A percentile compares a stretch with the other conserved stretches of the same genome.
Conservation (phyloP, 1,140 invertebrate species). For the Eciton burchellii region DNA sequence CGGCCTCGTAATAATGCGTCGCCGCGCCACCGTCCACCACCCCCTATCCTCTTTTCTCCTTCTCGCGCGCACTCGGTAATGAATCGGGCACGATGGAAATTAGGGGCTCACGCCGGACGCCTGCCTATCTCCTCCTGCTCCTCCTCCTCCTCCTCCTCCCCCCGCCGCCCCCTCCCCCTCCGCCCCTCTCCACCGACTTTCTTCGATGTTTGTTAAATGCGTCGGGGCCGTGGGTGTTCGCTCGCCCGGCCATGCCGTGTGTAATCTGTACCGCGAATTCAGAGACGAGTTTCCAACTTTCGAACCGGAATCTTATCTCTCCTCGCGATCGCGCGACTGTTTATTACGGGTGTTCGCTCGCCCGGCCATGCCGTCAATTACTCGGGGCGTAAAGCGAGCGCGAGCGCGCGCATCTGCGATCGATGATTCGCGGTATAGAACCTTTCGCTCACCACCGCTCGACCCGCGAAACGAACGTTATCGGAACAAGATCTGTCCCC, state of each 20-base stretch:
- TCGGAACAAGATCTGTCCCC: slow-evolving; percentile 50
- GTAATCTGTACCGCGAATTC: slow-evolving; percentile 51
- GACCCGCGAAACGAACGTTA: slow-evolving; percentile 47
- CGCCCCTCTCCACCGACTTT: slow-evolving; percentile 32
- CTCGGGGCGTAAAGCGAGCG: slow-evolving; percentile 61
- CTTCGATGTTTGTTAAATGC: slow-evolving; percentile 72
- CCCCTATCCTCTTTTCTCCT: slow-evolving; percentile 67
- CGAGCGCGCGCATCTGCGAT: slow-evolving; percentile 48
- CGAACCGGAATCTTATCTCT: slow-evolving; percentile 59
- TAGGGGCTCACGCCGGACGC: slow-evolving; percentile 73
- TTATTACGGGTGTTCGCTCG: slow-evolving; percentile 55
- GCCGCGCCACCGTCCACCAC: slow-evolving; percentile 68
- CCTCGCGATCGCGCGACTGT: slow-evolving; percentile 53
- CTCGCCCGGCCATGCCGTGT: no score
- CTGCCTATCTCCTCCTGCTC: slow-evolving; percentile 52
- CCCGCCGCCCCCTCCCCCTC: slow-evolving; percentile 29
- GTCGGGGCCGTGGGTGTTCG: slow-evolving; percentile 55
- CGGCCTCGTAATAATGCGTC: slow-evolving; percentile 84
- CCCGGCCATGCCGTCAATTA: slow-evolving; percentile 47
- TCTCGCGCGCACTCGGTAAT: slow-evolving; percentile 70
- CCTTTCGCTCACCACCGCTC: slow-evolving; percentile 50
- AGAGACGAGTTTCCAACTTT: slow-evolving; percentile 48
- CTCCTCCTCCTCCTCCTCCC: slow-evolving; percentile 41
- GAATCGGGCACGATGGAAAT: slow-evolving; percentile 76
- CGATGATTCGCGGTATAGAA: slow-evolving; percentile 46